Evolutionary conservation across 2,113 vertebrate species (phyloP), one percentile per base, ranked within the genome.

Genomic region (Zosterops pallidus): DNA sequence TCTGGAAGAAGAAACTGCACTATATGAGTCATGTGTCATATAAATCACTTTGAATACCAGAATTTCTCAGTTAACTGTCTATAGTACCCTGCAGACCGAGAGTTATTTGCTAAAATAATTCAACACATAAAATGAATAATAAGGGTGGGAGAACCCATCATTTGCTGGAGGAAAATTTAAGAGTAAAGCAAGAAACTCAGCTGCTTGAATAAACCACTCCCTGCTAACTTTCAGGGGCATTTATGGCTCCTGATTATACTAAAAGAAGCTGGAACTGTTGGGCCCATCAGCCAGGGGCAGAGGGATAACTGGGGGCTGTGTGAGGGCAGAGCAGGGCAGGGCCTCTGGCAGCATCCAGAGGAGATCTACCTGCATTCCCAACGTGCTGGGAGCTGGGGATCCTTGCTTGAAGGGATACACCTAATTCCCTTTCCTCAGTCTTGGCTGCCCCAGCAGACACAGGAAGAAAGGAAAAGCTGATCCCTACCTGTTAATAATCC

Each of bases 101-200:
- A 95, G n/a, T 95, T 96, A 95, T 95, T 77, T 87, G 57, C 86
- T 90, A 72, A 95, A 97, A 95, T 95, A 94, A 97, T 81, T 94
- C 85, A 86, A 46, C 49, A 23, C 31, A 77, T 68, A 68, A 94
- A 94, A 92, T 80, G 28, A 97, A 68, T 89, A 94, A 89, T 55
- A 55, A 15, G 68, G n/a, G 41, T 50, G 26, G 39, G 28, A 87
- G 90, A 84, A 47, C 18, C 35, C 77, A 91, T 91, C 53, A 87
- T 91, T 90, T 65, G 31, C 80, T 60, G 41, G 39, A 53, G 69
- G 57, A 89, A 92, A 87, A 97, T 91, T 91, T 84, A 94, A 69
- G 74, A 71, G 44, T 53, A 72, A 78, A 71, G 65, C 37, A 77
- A 84, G 52, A 84, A 86, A 59, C 37, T 67, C 35, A 12, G 14